Base-by-base conservation (phyloP, 2,888 invertebrate species). In the Linnaemya vulpina region DNA sequence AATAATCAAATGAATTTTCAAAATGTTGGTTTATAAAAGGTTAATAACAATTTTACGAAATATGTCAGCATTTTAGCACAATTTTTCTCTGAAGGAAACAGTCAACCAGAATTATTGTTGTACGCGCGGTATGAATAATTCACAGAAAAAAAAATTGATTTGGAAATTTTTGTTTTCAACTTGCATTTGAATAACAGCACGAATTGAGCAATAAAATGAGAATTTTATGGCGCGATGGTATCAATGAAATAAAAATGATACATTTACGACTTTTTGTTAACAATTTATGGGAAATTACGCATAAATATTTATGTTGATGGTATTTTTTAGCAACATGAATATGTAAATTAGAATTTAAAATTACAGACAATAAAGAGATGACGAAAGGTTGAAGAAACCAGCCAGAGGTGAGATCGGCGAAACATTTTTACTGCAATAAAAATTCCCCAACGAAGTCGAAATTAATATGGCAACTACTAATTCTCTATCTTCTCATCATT, bases 201-300 rank as follows among this genome's bases (percentile, higher is more conserved):
- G 8, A 71, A 46, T 71, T 49, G 22, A 5, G 13, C 10, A 73
- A 49, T 51, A 22, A 73, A 62, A 22, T 22, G 46, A 20, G 60
- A 22, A 51, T 38, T 68, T 38, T 51, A 53, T 53, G 51, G 51
- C 22, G 35, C 35, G 15, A 55, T 49, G 30, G 5, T 3, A 51
- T 43, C 9, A 20, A 40, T 40, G n/a, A 15, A 53, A 25, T 25
- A 51, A 9, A 51, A 51, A 51, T 9, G 51, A 43, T 13, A 43
- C 15, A 15, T 43, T 43, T 13, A 43, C 43, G 15, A 43, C 30
- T 30, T 46, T 15, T 49, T 49, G 17, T 17, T 17, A 17, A 49
- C 49, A 49, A 17, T 49, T 49, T 4, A 30, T 13, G 30, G 5
- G 8, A 15, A 25, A 30, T 55, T 25, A 30, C n/a, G n/a, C 58